Base-by-base conservation (phyloP, 2,797 vertebrate genomes). In the Acomys russatus region DNA sequence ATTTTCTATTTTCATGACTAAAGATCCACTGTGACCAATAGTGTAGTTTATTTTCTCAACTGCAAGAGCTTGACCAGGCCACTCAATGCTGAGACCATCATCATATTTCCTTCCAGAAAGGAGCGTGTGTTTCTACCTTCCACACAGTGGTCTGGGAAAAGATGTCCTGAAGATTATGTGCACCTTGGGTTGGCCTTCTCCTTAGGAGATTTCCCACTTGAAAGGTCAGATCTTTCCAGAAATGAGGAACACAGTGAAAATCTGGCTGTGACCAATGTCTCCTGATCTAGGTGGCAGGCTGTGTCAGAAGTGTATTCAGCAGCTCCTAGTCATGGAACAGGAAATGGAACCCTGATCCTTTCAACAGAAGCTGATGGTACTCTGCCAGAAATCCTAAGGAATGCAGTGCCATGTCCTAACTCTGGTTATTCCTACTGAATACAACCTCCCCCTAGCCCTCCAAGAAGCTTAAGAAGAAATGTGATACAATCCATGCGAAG, bases 1-100 rank as follows among this genome's bases (percentile, higher is more conserved):
- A 64, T 23, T 79, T 88, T 95, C 66, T 91, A 51, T 97, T 91
- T 83, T 96, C 56, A 30, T 49, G 78, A 92, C 80, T 80, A 54
- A 30, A 33, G 61, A 73, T 38, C 84, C 7, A 35, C 3, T 2
- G 5, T 18, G 87, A 64, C 2, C 82, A 73, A 63, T 10, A 56
- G 3, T 4, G 0, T 64, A 6, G 44, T 59, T 85, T 23, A n/a
- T 14, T 59, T 1, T 11, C 1, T 12, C 3, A 25, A 17, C 6
- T 1, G 51, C 5, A 9, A 54, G 79, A 73, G 6, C 23, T 44
- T 18, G 18, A 56, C 22, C 49, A 6, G 51, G 56, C 28, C 3
- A 56, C 15, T 68, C 4, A 4, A 1, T 22, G 9, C 44, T 79
- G 54, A 61, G 9, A 38, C 20, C 4, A 85, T 51, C 18, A 78